These are phyloP conservation scores for Acanthornis magna DNA, from an alignment of 2,797 vertebrate genomes.

Conservation along the genomic window DNA sequence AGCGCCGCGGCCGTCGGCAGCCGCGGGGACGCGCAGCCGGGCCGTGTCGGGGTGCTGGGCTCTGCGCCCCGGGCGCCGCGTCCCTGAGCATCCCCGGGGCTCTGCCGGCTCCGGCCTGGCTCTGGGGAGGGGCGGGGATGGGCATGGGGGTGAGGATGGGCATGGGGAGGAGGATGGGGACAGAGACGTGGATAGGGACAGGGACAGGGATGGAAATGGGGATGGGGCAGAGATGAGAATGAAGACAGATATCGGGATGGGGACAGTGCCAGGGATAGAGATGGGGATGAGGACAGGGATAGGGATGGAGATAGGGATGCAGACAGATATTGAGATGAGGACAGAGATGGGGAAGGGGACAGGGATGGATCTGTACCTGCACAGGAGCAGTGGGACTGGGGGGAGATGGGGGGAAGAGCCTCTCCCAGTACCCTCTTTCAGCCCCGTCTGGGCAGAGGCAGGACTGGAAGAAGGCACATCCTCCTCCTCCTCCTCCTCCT, in stretches of 20 bases:
- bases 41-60: neutral
- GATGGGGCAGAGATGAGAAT: neutral
- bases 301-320: neutral
- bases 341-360: neutral
- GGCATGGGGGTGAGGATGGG: no score
- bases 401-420: neutral
- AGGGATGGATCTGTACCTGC: neutral
- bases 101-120: neutral
- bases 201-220: no score
- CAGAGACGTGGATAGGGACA: no score
- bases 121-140: neutral
- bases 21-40: neutral
- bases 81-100: neutral
- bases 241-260: rapidly evolving
- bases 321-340: rapidly evolving
- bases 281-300: no score
- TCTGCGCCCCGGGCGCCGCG: rapidly evolving
- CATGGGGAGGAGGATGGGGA: no score
- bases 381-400: neutral
- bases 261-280: rapidly evolving
- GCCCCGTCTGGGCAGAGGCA: neutral
- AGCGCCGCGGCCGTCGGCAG: neutral
- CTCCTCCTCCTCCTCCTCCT: neutral
- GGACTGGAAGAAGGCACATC: neutral
- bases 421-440: rapidly evolving